Conservation (phyloP, 2,113 vertebrate genomes). For the Carassius gibelio region DNA sequence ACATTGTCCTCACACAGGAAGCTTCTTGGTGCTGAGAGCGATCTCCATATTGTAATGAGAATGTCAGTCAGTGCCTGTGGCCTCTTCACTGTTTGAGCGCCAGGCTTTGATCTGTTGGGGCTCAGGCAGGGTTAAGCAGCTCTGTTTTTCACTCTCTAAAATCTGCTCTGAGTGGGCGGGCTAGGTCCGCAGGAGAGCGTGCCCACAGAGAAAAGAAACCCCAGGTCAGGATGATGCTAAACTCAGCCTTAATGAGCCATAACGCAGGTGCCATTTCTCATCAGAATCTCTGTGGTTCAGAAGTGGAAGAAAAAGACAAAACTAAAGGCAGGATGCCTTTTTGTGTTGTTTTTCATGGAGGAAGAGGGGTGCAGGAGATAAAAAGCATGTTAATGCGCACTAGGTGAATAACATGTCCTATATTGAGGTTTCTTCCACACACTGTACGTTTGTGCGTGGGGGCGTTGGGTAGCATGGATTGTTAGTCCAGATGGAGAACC, state of each 20-base stretch:
- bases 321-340: background rate
- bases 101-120: slow-evolving; percentile 46
- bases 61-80: slow-evolving; percentile 39
- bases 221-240: slow-evolving; percentile 36
- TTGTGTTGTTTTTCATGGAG: background rate
- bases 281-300: slow-evolving; percentile 43
- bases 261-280: slow-evolving; percentile 50
- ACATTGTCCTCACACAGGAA: slow-evolving; percentile 37
- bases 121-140: slow-evolving; percentile 35
- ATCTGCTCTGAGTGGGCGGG: slow-evolving; percentile 33
- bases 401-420: slow-evolving; percentile 28
- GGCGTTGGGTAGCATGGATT: background rate
- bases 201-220: slow-evolving; percentile 37
- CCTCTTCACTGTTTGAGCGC: slow-evolving; percentile 11
- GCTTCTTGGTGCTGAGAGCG: slow-evolving; percentile 35
- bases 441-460: background rate
- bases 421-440: slow-evolving; percentile 42
- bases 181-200: slow-evolving; percentile 25
- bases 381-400: background rate
- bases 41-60: slow-evolving; percentile 48
- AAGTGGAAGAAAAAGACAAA: slow-evolving; percentile 27
- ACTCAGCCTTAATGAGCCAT: slow-evolving; percentile 37
- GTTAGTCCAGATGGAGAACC: slow-evolving; percentile 64
- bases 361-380: background rate
- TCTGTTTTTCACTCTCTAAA: slow-evolving; percentile 34